Percentiles rank a stretch among this genome's conserved stretches.
Conservation (phyloP, 2,113 vertebrate species). For the Electrona antarctica region DNA sequence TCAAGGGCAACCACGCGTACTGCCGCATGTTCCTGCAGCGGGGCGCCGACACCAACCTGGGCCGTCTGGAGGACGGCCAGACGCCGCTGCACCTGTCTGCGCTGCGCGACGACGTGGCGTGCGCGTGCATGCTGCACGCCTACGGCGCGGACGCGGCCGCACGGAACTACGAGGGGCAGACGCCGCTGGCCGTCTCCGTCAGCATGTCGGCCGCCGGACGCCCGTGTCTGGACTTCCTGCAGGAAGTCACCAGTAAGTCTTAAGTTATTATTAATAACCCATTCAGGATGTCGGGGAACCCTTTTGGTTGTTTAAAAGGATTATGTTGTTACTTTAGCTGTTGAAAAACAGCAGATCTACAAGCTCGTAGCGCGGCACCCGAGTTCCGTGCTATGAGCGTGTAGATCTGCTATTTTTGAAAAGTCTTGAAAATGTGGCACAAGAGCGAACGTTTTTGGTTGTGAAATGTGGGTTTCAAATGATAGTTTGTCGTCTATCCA, state of each 20-base stretch:
- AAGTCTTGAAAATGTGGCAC: too few species aligned
- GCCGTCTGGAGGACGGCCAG: conserved; percentile 95
- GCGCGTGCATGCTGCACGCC: conserved; percentile 93
- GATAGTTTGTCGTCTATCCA: too few species aligned
- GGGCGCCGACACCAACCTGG: conserved; percentile 96
- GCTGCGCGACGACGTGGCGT: conserved; percentile 93
- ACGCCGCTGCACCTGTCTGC: conserved; percentile 97
- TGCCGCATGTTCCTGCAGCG: conserved; percentile 99
- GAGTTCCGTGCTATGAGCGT: too few species aligned
- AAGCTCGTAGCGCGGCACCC: too few species aligned
- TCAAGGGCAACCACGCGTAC: conserved; percentile 98
- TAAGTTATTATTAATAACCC: too few species aligned
- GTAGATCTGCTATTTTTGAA: too few species aligned
- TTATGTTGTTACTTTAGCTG: too few species aligned
- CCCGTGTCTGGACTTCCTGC: conserved; percentile 97
- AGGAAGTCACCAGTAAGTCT: conserved; percentile 96
- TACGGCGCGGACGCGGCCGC: conserved; percentile 97
- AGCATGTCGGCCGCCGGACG: conserved; percentile 91
- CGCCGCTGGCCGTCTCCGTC: conserved; percentile 91
- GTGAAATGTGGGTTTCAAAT: conserved; percentile 4
- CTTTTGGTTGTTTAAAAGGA: too few species aligned
- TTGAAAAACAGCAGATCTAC: too few species aligned
- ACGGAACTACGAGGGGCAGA: conserved; percentile 97
- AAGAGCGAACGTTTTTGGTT: too few species aligned
- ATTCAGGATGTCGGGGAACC: too few species aligned